Conservation (phyloP, 2,797 vertebrate genomes). For the Pangasius sanitwongsei region DNA sequence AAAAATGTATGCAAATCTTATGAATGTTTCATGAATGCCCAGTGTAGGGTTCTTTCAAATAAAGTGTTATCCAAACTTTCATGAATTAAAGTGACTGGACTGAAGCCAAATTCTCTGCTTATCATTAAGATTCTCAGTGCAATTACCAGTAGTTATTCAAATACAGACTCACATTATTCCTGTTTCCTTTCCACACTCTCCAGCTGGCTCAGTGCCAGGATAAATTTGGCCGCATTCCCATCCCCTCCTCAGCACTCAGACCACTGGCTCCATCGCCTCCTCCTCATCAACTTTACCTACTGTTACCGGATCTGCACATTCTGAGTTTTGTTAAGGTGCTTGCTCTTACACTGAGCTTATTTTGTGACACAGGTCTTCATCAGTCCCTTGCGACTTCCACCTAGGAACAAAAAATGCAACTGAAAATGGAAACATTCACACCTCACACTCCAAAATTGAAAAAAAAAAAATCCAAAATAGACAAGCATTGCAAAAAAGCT, state of each 20-base stretch:
- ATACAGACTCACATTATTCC: background rate
- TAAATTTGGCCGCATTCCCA: background rate
- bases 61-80: background rate
- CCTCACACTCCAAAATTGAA: no score
- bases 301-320: background rate
- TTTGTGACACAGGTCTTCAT: background rate
- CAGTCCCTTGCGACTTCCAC: background rate
- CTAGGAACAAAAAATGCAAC: background rate
- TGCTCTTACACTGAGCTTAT: background rate
- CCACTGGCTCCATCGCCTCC: conserved; percentile 1
- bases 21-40: background rate
- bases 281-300: background rate
- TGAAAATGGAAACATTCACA: background rate
- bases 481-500: background rate
- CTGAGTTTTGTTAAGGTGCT: background rate
- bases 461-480: background rate
- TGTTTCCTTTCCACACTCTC: background rate
- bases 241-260: conserved; percentile 1
- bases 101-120: background rate
- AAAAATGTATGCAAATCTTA: background rate
- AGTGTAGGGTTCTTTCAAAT: background rate
- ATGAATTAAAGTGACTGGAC: background rate
- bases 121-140: background rate
- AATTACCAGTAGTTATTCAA: background rate
- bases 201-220: background rate